These are phyloP conservation scores for Lates calcarifer DNA, from an alignment of 2,113 vertebrate species.

Conservation along the genomic window DNA sequence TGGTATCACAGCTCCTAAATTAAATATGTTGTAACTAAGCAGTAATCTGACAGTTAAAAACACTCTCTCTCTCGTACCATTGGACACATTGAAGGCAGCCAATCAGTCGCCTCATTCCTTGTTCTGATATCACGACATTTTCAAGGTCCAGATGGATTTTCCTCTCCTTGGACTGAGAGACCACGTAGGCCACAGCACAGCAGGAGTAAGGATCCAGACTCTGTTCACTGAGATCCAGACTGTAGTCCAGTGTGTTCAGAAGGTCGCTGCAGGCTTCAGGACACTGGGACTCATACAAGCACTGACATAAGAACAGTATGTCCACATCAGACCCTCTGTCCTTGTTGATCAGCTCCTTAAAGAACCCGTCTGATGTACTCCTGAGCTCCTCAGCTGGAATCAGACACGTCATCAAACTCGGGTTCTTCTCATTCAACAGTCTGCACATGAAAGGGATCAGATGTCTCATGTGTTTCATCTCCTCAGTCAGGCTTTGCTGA, in stretches of 20 bases:
- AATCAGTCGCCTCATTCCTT: slow-evolving; percentile 35
- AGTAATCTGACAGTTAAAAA: too few species aligned
- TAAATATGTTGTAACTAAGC: too few species aligned
- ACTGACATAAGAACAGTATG: slow-evolving; percentile 32
- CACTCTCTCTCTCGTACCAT: slow-evolving; percentile 34
- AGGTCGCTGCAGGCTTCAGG: slow-evolving; percentile 10
- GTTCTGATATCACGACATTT: background rate
- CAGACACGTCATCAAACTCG: slow-evolving; percentile 23
- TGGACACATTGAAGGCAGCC: slow-evolving; percentile 26
- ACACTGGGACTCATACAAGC: slow-evolving; percentile 60
- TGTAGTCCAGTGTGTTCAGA: slow-evolving; percentile 21
- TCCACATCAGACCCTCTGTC: background rate
- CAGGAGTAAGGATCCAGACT: slow-evolving; percentile 10
- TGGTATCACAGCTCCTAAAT: too few species aligned
- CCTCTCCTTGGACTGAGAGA: slow-evolving; percentile 34
- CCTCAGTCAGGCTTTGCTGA: slow-evolving; percentile 27
- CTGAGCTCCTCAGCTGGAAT: slow-evolving; percentile 27
- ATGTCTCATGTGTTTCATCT: slow-evolving; percentile 54
- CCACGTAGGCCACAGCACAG: slow-evolving; percentile 51
- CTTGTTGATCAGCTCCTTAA: slow-evolving; percentile 24
- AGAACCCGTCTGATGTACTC: slow-evolving; percentile 15
- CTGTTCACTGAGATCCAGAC: slow-evolving; percentile 25
- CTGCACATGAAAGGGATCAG: slow-evolving; percentile 56
- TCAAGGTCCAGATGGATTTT: background rate
- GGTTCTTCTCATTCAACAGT: slow-evolving; percentile 28